These are phyloP conservation scores for Clepsis dumicolana DNA, from an alignment of 2,888 invertebrate genomes.

Conservation along the genomic window DNA sequence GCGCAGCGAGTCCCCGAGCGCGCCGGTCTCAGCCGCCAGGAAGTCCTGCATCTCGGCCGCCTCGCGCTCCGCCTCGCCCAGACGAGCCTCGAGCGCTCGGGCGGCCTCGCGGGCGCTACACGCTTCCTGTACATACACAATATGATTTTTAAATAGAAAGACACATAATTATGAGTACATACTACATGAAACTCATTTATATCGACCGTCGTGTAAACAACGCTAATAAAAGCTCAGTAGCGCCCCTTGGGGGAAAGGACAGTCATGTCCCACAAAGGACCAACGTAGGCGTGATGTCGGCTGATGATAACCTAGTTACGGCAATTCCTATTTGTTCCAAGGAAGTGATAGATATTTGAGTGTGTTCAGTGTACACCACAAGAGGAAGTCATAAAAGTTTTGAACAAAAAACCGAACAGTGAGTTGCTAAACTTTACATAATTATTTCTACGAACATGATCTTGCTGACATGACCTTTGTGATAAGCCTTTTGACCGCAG, in stretches of 20 bases:
- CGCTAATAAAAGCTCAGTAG: no score
- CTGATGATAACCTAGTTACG: no score
- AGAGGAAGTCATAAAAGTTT: neutral
- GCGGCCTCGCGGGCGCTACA: conserved; percentile 89
- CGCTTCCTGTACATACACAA: conserved; percentile 86
- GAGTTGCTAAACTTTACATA: neutral
- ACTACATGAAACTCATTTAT: no score
- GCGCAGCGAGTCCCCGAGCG: conserved; percentile 91
- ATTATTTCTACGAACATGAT: conserved; percentile 4
- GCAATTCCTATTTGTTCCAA: no score
- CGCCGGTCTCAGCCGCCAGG: conserved; percentile 93
- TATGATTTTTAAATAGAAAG: no score
- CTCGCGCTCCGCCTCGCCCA: conserved; percentile 92
- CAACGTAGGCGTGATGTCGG: no score
- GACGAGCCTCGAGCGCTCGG: conserved; percentile 89
- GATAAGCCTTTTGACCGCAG: conserved; percentile 21
- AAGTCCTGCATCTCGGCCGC: conserved; percentile 95
- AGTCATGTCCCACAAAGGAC: no score
- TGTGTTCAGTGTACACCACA: neutral
- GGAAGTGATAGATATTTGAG: neutral
- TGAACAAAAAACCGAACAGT: neutral
- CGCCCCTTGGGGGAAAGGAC: no score
- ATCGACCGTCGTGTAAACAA: no score
- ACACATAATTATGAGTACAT: neutral
- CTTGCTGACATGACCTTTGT: conserved; percentile 24